A percentile compares a stretch with the other conserved stretches of the same genome.
phyloP scores from a whole-genome alignment of 1,140 invertebrate genomes.

The Drosophila lacertosa region DNA sequence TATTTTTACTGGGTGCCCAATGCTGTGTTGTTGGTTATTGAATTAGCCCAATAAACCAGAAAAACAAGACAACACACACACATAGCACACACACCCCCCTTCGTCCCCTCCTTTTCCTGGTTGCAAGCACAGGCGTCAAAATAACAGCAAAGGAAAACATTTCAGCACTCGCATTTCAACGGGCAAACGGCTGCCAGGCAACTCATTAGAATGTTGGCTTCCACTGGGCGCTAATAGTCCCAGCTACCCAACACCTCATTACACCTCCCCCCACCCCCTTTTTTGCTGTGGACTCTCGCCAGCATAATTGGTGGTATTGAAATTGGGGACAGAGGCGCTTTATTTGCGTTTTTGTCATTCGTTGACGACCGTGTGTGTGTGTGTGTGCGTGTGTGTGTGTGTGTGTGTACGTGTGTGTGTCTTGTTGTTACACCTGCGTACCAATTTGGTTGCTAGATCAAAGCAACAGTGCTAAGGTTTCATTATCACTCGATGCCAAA shows the following conservation, averaged over 20 bases:
- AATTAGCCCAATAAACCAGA: constrained; percentile 84
- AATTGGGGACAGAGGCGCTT: not conserved
- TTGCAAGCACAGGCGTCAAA: constrained; percentile 43
- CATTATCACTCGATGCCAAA: constrained; percentile 54
- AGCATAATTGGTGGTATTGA: constrained; percentile 60
- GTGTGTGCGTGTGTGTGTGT: constrained; percentile 29
- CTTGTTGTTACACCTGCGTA: constrained; percentile 28
- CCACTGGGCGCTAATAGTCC: constrained; percentile 49
- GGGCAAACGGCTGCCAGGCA: constrained; percentile 67
- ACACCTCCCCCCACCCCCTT: not conserved
- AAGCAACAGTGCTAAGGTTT: constrained; percentile 75
- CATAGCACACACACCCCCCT: not conserved
- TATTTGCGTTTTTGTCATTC: constrained; percentile 54
- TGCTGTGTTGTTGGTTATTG: constrained; percentile 81
- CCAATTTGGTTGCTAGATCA: constrained; percentile 72
- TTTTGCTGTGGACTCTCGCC: not conserved
- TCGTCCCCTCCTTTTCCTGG: not conserved
- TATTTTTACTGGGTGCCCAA: constrained; percentile 38
- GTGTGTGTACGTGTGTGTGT: constrained; percentile 10
- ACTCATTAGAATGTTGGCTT: constrained; percentile 70
- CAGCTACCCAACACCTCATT: constrained; percentile 4
- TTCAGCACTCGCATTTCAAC: constrained; percentile 67
- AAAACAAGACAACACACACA: constrained; percentile 77
- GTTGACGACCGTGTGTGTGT: constrained; percentile 18
- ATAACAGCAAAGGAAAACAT: constrained; percentile 59